phyloP scores from a whole-genome alignment of 1,140 invertebrate species.

The Planococcus citri region DNA sequence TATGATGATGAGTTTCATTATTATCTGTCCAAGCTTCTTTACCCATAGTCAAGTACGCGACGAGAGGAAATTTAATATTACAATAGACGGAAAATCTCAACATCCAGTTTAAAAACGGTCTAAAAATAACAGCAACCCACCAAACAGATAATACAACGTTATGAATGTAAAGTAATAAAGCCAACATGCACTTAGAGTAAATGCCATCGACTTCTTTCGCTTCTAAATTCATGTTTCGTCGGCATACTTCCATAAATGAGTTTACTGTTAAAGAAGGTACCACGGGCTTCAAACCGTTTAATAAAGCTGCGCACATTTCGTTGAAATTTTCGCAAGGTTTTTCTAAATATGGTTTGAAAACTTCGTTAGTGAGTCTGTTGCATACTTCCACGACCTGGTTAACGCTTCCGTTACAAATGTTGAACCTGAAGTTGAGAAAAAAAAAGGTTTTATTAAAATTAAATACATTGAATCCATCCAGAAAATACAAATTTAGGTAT shows the following conservation, averaged over 20 bases:
- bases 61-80: slow-evolving; percentile 33
- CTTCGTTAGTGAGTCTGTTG: slow-evolving; percentile 33
- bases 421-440: slow-evolving; percentile 44
- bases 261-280: slow-evolving; percentile 35
- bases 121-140: slow-evolving; percentile 35
- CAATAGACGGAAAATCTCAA: slow-evolving; percentile 36
- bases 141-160: slow-evolving; percentile 34
- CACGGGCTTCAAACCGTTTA: slow-evolving; percentile 38
- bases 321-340: slow-evolving; percentile 39
- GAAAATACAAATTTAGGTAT: too few relatives aligned
- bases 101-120: slow-evolving; percentile 34
- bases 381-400: slow-evolving; percentile 37
- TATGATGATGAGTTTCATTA: too few relatives aligned
- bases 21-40: slow-evolving; percentile 17
- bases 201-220: background rate
- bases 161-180: slow-evolving; percentile 35
- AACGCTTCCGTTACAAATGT: slow-evolving; percentile 38
- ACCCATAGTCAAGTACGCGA: slow-evolving; percentile 34
- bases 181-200: slow-evolving; percentile 35
- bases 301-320: slow-evolving; percentile 35
- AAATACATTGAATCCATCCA: too few relatives aligned
- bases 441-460: too few relatives aligned
- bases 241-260: slow-evolving; percentile 36
- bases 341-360: slow-evolving; percentile 35
- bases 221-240: slow-evolving; percentile 25